Conservation (phyloP, 2,888 invertebrate species). For the Papilio elwesi region DNA sequence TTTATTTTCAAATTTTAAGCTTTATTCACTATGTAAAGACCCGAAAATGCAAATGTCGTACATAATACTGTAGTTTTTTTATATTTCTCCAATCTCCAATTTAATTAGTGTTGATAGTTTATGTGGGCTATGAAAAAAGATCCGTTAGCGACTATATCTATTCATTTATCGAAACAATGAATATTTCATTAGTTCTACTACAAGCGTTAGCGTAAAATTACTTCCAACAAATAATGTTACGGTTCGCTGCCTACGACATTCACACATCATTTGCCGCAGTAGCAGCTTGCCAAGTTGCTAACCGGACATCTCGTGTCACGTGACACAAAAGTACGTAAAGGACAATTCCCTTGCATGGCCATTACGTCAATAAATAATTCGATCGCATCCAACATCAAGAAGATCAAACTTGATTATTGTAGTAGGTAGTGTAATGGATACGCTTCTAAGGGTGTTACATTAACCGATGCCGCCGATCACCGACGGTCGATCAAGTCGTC, state of each 20-base stretch:
- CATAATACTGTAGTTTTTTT: no score
- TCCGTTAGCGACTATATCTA: slow-evolving; percentile 13
- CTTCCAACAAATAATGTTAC: slow-evolving; percentile 13
- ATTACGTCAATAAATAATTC: no score
- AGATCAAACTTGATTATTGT: no score
- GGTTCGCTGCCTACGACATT: slow-evolving; percentile 21
- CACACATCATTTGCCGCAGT: slow-evolving; percentile 22
- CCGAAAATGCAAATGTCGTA: no score
- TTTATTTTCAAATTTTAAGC: no score
- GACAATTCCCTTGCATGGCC: no score
- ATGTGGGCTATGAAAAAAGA: neutral
- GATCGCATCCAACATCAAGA: no score
- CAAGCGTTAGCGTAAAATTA: slow-evolving; percentile 13
- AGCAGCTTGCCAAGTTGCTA: slow-evolving; percentile 7
- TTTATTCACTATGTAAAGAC: no score
- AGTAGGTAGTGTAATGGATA: no score
- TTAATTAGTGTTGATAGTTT: neutral
- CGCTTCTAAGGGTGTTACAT: no score
- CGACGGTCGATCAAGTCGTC: no score
- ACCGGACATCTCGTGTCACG: neutral
- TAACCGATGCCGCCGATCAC: no score
- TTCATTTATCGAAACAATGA: slow-evolving; percentile 2
- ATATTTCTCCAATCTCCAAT: neutral
- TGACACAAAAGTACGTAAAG: neutral
- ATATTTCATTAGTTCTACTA: slow-evolving; percentile 12